These are phyloP conservation scores for Chiloscyllium punctatum DNA, from an alignment of 2,797 vertebrate genomes.

Conservation along the genomic window DNA sequence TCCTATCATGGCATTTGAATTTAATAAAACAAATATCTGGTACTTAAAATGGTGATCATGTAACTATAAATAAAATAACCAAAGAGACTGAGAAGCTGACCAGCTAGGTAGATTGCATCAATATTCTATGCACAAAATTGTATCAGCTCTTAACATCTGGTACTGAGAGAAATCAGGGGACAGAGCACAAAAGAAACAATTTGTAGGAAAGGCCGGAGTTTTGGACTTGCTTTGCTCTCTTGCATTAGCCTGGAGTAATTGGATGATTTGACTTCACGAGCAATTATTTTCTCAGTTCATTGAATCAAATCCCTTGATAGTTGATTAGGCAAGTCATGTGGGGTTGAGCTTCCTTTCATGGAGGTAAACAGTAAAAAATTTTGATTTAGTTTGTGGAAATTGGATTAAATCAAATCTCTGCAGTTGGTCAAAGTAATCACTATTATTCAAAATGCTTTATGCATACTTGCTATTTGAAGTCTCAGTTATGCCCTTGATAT, in stretches of 20 bases:
- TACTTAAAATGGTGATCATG: too few species aligned
- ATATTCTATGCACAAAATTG: background rate
- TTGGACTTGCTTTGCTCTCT: background rate
- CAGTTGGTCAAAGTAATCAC: background rate
- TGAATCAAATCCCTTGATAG: background rate
- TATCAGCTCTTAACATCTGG: background rate
- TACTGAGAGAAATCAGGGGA: background rate
- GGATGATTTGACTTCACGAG: background rate
- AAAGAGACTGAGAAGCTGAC: background rate
- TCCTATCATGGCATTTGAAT: too few species aligned
- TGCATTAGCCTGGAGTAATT: background rate
- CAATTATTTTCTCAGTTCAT: background rate
- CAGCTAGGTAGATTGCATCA: background rate
- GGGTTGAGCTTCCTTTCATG: background rate
- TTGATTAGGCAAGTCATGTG: background rate
- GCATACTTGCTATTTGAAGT: background rate
- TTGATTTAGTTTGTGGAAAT: background rate
- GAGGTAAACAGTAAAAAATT: background rate
- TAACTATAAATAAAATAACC: too few species aligned
- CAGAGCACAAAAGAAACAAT: background rate
- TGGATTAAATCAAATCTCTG: background rate
- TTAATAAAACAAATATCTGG: too few species aligned
- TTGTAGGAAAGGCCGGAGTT: background rate
- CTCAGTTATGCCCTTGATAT: background rate
- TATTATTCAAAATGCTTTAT: background rate